Conservation (phyloP, 1,140 invertebrate species). For the Campodea augens region DNA sequence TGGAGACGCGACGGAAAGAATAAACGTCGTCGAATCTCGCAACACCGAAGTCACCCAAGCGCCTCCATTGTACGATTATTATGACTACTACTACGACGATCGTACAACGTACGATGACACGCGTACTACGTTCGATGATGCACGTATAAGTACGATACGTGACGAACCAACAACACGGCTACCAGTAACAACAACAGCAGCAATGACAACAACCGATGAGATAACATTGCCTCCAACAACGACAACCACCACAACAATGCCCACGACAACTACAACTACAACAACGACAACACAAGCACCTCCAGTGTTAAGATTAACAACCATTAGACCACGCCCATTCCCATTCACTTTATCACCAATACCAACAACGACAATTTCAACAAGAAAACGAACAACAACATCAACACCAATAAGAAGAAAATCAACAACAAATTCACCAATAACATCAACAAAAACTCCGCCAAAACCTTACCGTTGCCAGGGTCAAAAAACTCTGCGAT, state of each 20-base stretch:
- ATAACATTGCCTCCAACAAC: constrained; percentile 13
- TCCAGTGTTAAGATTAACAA: background rate
- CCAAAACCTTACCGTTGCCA: constrained; percentile 11
- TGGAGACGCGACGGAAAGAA: no score
- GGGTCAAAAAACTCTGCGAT: constrained; percentile 31
- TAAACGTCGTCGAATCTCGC: no score
- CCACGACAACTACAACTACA: constrained; percentile 9
- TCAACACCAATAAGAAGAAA: background rate
- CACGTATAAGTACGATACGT: no score
- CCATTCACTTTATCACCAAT: background rate
- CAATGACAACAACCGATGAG: constrained; percentile 18
- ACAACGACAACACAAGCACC: constrained; percentile 1
- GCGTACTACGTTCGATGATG: no score
- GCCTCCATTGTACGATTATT: no score
- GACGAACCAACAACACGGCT: no score
- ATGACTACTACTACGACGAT: no score
- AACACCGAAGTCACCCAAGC: no score
- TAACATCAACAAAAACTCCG: constrained; percentile 8
- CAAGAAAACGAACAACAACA: background rate
- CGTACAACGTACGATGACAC: no score
- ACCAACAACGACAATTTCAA: background rate
- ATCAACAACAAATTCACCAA: background rate
- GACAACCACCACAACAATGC: constrained; percentile 14
- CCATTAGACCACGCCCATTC: background rate
- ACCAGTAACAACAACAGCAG: constrained; percentile 19